These are phyloP conservation scores for Apeira syringaria DNA, from an alignment of 2,888 invertebrate species.

Conservation along the genomic window DNA sequence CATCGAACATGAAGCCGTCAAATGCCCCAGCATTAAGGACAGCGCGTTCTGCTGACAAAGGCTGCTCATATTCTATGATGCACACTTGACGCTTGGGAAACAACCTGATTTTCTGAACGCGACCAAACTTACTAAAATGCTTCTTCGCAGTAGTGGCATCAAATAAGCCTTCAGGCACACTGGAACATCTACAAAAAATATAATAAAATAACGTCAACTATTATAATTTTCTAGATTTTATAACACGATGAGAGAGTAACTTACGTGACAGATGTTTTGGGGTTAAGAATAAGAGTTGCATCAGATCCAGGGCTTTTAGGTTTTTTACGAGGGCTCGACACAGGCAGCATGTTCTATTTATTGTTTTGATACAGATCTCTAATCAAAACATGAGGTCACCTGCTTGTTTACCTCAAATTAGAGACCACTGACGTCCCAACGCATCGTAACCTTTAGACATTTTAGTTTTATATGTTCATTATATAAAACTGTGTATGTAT, in stretches of 20 bases:
- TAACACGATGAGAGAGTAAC: constrained; percentile 29
- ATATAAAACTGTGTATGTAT: too few species aligned
- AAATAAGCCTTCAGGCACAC: constrained; percentile 86
- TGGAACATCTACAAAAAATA: constrained; percentile 77
- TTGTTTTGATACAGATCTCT: too few species aligned
- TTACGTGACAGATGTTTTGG: constrained; percentile 72
- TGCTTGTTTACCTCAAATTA: constrained; percentile 29
- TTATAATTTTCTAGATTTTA: too few species aligned
- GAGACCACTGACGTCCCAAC: too few species aligned
- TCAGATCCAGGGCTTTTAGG: constrained; percentile 56
- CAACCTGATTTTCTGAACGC: constrained; percentile 85
- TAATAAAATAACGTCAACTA: too few species aligned
- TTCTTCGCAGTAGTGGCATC: constrained; percentile 84
- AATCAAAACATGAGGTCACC: constrained; percentile 31
- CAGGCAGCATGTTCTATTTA: constrained; percentile 45
- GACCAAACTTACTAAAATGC: constrained; percentile 89
- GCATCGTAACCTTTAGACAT: too few species aligned
- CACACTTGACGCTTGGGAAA: constrained; percentile 86
- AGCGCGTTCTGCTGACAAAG: constrained; percentile 83
- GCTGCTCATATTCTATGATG: constrained; percentile 87
- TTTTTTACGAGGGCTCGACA: constrained; percentile 54
- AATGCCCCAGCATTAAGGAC: constrained; percentile 84
- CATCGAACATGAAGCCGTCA: constrained; percentile 85
- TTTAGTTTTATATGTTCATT: too few species aligned
- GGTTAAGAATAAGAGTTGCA: constrained; percentile 45